These are phyloP conservation scores for Myrmophylax atrothorax DNA, from an alignment of 2,113 vertebrate species.

Conservation along the genomic window DNA sequence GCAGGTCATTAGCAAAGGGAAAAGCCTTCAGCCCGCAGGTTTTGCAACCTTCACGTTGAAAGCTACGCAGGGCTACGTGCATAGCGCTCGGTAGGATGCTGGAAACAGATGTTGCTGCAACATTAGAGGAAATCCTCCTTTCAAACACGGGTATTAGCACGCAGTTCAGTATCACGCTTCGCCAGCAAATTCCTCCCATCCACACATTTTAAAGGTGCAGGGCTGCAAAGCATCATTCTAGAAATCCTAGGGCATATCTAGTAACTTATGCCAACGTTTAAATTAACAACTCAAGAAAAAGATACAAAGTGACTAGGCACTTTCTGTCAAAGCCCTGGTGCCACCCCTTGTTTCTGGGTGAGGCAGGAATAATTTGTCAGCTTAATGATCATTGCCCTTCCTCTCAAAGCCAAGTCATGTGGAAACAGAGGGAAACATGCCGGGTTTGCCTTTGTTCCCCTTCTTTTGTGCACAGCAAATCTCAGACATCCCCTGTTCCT, in stretches of 20 bases:
- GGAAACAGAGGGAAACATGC: background rate
- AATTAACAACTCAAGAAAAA: background rate
- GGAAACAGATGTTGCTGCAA: conserved; percentile 40
- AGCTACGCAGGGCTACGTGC: background rate
- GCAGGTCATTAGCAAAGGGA: background rate
- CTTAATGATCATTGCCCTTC: background rate
- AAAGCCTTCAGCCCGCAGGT: background rate
- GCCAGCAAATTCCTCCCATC: conserved; percentile 54
- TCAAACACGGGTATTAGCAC: conserved; percentile 26
- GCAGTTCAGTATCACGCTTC: background rate
- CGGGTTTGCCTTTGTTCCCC: background rate
- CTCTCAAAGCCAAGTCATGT: background rate
- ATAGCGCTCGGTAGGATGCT: background rate
- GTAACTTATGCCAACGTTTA: background rate
- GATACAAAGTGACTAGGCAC: background rate
- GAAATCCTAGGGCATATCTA: background rate
- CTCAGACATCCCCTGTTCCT: background rate
- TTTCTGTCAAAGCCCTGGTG: background rate
- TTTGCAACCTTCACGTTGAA: background rate
- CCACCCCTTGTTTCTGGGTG: background rate
- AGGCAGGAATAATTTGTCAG: background rate
- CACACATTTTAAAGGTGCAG: conserved; percentile 40
- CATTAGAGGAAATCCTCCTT: conserved; percentile 41
- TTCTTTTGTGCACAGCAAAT: background rate
- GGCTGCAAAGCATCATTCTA: background rate